Percentiles rank a stretch among this genome's conserved stretches.
These are phyloP conservation scores for Phyllotis vaccarum DNA, from an alignment of 2,797 vertebrate species.

Conservation along the genomic window DNA sequence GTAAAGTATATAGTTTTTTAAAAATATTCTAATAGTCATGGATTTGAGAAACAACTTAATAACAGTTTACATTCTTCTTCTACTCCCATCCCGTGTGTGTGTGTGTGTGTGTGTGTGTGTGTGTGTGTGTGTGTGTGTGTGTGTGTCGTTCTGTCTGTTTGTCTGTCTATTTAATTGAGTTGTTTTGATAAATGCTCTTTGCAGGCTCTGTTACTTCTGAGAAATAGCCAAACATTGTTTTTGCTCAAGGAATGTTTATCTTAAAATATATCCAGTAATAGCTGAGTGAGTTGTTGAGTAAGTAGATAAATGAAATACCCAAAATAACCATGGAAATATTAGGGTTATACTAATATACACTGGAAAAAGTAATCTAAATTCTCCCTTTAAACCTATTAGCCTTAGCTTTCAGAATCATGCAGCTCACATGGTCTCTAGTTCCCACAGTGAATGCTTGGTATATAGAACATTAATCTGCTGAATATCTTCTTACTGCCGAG, in stretches of 20 bases:
- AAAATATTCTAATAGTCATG: conserved; percentile 29
- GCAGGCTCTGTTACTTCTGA: conserved; percentile 79
- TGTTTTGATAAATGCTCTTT: conserved; percentile 77
- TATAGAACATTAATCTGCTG: conserved; percentile 19
- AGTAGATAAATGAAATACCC: conserved; percentile 77
- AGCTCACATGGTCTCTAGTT: not conserved
- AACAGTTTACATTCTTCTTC: conserved; percentile 48
- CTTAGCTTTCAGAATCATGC: conserved; percentile 15
- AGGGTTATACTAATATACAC: conserved; percentile 67
- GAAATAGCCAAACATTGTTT: conserved; percentile 77
- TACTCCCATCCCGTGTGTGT: not conserved
- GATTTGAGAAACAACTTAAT: conserved; percentile 61
- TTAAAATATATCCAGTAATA: conserved; percentile 78
- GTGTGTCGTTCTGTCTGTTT: no score
- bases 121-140: not conserved
- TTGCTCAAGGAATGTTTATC: conserved; percentile 79
- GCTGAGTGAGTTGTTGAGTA: conserved; percentile 76
- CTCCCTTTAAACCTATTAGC: conserved; percentile 70
- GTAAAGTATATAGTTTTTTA: conserved; percentile 28
- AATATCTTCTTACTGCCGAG: not conserved
- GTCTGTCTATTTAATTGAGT: conserved; percentile 3
- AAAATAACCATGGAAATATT: conserved; percentile 78
- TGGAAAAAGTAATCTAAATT: conserved; percentile 69
- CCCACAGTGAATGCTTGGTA: not conserved
- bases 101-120: not conserved